Percentiles rank a stretch among this genome's conserved stretches.
These are phyloP conservation scores for Atherix ibis DNA, from an alignment of 2,888 invertebrate genomes.

Conservation along the genomic window DNA sequence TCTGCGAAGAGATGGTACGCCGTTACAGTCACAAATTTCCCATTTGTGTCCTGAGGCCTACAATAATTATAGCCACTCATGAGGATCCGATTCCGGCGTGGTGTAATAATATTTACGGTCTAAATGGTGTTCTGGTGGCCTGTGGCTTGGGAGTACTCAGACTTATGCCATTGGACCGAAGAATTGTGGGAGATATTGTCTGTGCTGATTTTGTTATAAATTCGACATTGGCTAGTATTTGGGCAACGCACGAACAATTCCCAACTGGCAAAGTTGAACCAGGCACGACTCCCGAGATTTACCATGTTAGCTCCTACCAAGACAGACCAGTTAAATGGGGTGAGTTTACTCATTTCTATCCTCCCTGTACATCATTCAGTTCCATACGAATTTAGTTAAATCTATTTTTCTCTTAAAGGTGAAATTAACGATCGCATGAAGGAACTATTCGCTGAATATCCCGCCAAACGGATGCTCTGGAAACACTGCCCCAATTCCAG, in stretches of 20 bases:
- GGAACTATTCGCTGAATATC: conserved; percentile 7
- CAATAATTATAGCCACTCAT: conserved; percentile 17
- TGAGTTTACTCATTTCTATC: conserved; percentile 2
- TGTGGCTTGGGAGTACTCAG: conserved; percentile 15
- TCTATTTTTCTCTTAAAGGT: no score
- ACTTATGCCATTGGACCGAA: conserved; percentile 8
- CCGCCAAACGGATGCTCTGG: conserved; percentile 12
- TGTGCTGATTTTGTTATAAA: conserved; percentile 20
- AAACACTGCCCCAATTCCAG: conserved; percentile 12
- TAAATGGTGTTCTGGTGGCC: conserved; percentile 15
- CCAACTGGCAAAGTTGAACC: background rate
- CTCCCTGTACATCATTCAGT: background rate
- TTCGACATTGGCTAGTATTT: conserved; percentile 16
- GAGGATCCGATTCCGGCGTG: conserved; percentile 18
- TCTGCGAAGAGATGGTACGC: conserved; percentile 17
- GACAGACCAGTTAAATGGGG: conserved; percentile 14
- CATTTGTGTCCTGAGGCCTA: conserved; percentile 16
- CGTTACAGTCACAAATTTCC: conserved; percentile 13
- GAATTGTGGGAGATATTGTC: conserved; percentile 14
- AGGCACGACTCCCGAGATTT: conserved; percentile 12
- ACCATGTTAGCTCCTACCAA: conserved; percentile 11
- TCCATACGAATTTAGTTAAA: background rate
- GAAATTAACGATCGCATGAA: background rate
- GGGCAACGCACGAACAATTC: conserved; percentile 18
- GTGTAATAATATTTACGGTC: conserved; percentile 16